phyloP scores from a whole-genome alignment of 2,888 invertebrate species.

The Leptinotarsa peninsularis region DNA sequence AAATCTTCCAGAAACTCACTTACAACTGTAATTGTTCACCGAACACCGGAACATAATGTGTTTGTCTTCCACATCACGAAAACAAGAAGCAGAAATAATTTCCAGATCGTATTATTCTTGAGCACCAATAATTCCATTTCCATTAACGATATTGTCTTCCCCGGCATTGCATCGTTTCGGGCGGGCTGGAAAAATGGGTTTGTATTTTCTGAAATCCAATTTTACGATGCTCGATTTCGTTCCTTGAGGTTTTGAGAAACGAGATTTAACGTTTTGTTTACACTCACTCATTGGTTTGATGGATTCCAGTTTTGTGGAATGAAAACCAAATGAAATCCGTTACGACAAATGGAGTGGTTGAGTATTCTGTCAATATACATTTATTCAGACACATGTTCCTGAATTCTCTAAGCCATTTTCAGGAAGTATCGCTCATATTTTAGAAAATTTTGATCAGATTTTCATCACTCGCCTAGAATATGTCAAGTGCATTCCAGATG shows the following conservation, averaged over 20 bases:
- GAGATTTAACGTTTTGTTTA: not conserved
- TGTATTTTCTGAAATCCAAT: conserved; percentile 10
- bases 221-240: not conserved
- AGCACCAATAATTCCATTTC: conserved; percentile 12
- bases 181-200: not conserved
- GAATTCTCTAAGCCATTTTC: too few relatives aligned
- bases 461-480: too few relatives aligned
- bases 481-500: too few relatives aligned
- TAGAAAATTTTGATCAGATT: too few relatives aligned
- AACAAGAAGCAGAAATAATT: conserved; percentile 6
- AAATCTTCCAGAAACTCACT: not conserved
- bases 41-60: not conserved
- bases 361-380: too few relatives aligned
- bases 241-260: not conserved
- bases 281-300: not conserved
- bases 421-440: too few relatives aligned
- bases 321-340: conserved; percentile 10
- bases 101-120: conserved; percentile 13
- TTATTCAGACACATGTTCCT: too few relatives aligned
- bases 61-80: not conserved
- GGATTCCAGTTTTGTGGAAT: not conserved
- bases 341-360: not conserved
- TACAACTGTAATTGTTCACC: not conserved
- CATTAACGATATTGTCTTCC: conserved; percentile 11
- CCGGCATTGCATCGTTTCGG: not conserved